Conservation (phyloP, 2,113 vertebrate species). For the Mastomys coucha region DNA sequence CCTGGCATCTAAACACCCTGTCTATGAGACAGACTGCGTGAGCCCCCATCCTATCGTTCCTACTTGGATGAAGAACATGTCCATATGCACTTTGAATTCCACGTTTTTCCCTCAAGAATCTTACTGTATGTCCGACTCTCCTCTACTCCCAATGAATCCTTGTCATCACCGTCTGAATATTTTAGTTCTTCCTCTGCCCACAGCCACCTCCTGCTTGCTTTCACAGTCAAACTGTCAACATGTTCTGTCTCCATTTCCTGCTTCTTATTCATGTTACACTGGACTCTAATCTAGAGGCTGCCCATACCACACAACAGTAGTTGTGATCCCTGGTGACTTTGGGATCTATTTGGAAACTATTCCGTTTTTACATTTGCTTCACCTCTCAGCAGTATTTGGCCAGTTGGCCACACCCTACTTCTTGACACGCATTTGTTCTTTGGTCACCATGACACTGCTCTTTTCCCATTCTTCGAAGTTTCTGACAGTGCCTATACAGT, state of each 20-base stretch:
- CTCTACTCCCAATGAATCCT: neutral
- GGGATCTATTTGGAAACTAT: neutral
- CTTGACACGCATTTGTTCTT: constrained; percentile 31
- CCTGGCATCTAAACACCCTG: neutral
- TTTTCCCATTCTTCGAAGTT: constrained; percentile 12
- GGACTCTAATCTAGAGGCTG: constrained; percentile 36
- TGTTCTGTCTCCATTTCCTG: constrained; percentile 13
- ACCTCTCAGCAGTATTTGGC: constrained; percentile 11
- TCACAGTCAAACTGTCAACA: constrained; percentile 64
- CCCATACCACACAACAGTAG: too few species aligned
- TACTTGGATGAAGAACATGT: neutral
- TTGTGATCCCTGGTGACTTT: neutral
- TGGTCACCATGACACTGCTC: neutral
- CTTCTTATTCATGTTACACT: neutral
- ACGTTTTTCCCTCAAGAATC: neutral
- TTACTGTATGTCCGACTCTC: neutral
- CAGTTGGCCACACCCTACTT: neutral
- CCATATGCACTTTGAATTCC: constrained; percentile 36
- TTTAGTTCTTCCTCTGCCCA: constrained; percentile 37
- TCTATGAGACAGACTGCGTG: neutral
- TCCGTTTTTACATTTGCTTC: neutral
- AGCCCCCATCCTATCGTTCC: neutral
- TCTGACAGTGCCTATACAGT: neutral
- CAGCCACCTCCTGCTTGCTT: constrained; percentile 21
- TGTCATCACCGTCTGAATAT: constrained; percentile 41